These are phyloP conservation scores for Etheostoma cragini DNA, from an alignment of 2,113 vertebrate species.

Conservation along the genomic window DNA sequence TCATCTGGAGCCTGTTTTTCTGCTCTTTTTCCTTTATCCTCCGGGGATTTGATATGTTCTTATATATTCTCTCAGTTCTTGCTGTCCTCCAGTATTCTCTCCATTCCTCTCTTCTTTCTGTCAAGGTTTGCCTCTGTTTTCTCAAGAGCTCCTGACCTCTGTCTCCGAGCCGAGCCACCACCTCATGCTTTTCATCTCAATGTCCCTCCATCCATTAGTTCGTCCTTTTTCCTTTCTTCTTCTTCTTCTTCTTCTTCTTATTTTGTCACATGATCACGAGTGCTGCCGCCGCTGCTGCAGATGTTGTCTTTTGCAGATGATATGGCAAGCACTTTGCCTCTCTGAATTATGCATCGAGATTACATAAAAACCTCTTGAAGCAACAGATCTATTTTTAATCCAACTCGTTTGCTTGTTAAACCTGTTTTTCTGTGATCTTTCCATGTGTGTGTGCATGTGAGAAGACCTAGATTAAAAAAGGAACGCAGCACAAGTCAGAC, in stretches of 20 bases:
- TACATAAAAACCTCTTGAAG: constrained; percentile 77
- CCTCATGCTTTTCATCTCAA: constrained; percentile 38
- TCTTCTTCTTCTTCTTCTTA: neutral
- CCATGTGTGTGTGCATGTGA: neutral
- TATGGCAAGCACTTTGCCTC: constrained; percentile 76
- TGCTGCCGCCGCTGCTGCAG: constrained; percentile 22
- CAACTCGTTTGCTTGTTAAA: constrained; percentile 73
- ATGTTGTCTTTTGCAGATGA: constrained; percentile 68
- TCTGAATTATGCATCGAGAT: constrained; percentile 83
- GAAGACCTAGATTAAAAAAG: constrained; percentile 37
- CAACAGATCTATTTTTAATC: constrained; percentile 83
- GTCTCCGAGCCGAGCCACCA: constrained; percentile 18
- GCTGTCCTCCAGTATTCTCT: constrained; percentile 66
- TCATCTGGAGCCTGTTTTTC: constrained; percentile 61
- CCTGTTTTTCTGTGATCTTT: constrained; percentile 71
- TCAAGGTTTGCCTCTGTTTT: constrained; percentile 37
- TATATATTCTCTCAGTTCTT: constrained; percentile 77
- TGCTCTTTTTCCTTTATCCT: constrained; percentile 53
- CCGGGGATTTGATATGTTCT: constrained; percentile 55
- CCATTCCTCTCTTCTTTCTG: constrained; percentile 37
- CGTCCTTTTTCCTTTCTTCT: neutral
- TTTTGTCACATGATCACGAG: constrained; percentile 46
- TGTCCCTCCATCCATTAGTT: constrained; percentile 28
- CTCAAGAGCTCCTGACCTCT: constrained; percentile 50
- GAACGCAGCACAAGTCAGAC: constrained; percentile 24